Percentiles rank a stretch among this genome's conserved stretches.
Conservation (phyloP, 2,888 invertebrate species). For the Acleris cristana region DNA sequence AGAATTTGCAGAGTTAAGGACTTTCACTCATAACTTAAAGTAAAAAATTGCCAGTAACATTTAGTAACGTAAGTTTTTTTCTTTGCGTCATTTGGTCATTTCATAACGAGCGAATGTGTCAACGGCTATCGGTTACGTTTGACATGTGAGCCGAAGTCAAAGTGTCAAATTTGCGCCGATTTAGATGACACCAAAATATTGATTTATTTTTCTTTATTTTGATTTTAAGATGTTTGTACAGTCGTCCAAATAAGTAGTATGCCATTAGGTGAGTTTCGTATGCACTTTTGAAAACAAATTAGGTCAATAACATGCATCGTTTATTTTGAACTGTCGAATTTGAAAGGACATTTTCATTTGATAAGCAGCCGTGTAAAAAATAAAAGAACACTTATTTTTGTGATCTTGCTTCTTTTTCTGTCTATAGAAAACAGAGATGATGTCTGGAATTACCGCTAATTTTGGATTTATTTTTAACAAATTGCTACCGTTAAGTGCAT, state of each 20-base stretch:
- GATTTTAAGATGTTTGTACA: neutral
- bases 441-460: too few relatives aligned
- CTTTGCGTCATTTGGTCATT: neutral
- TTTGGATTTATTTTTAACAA: too few relatives aligned
- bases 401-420: too few relatives aligned
- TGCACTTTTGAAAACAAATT: neutral
- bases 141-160: constrained; percentile 18
- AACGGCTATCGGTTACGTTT: constrained; percentile 19
- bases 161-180: constrained; percentile 24
- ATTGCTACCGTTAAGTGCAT: too few relatives aligned
- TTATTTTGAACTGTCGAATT: too few relatives aligned
- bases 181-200: constrained; percentile 8
- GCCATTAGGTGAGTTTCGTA: neutral
- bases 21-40: too few relatives aligned
- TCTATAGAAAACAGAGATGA: too few relatives aligned
- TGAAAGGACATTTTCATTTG: too few relatives aligned
- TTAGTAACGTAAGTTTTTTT: neutral
- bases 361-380: too few relatives aligned
- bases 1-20: too few relatives aligned
- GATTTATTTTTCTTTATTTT: neutral
- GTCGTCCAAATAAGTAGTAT: neutral
- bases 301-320: neutral
- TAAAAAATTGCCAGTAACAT: too few relatives aligned
- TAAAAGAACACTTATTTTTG: too few relatives aligned
- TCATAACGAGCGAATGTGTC: constrained; percentile 2